These are phyloP conservation scores for Bucorvus abyssinicus DNA, from an alignment of 2,797 vertebrate species.

Conservation along the genomic window DNA sequence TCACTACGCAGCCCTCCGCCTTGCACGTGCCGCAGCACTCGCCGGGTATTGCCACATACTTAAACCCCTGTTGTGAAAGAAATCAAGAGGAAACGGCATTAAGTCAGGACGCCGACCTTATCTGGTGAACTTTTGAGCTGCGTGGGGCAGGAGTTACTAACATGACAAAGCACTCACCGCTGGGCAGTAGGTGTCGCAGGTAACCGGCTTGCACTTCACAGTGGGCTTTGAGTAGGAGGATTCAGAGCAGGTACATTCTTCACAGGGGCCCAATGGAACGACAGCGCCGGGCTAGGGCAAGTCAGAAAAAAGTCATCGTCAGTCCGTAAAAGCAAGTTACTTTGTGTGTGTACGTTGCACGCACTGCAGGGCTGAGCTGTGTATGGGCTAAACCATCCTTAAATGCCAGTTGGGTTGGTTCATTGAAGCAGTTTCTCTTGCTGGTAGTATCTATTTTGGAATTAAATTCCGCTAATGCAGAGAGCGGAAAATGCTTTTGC, in stretches of 20 bases:
- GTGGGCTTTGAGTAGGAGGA: neutral
- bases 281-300: slow-evolving; percentile 66
- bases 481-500: neutral
- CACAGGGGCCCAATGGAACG: slow-evolving; percentile 61
- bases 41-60: slow-evolving; percentile 35
- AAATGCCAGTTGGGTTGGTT: neutral
- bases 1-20: slow-evolving; percentile 43
- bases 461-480: neutral
- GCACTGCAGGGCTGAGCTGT: neutral
- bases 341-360: fast-evolving
- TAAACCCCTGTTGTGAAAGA: slow-evolving; percentile 66
- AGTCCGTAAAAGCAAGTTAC: neutral
- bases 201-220: slow-evolving; percentile 49
- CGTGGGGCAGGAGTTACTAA: neutral
- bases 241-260: slow-evolving; percentile 66
- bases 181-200: slow-evolving; percentile 63
- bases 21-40: slow-evolving; percentile 72
- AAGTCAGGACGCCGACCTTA: neutral
- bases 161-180: slow-evolving; percentile 41
- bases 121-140: neutral
- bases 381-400: neutral
- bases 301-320: neutral
- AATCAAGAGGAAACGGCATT: neutral
- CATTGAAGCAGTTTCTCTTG: neutral
- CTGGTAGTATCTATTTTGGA: neutral